A percentile compares a stretch with the other conserved stretches of the same genome.
These are phyloP conservation scores for Speoplatyrhinus poulsoni DNA, from an alignment of 2,113 vertebrate genomes.

Conservation along the genomic window DNA sequence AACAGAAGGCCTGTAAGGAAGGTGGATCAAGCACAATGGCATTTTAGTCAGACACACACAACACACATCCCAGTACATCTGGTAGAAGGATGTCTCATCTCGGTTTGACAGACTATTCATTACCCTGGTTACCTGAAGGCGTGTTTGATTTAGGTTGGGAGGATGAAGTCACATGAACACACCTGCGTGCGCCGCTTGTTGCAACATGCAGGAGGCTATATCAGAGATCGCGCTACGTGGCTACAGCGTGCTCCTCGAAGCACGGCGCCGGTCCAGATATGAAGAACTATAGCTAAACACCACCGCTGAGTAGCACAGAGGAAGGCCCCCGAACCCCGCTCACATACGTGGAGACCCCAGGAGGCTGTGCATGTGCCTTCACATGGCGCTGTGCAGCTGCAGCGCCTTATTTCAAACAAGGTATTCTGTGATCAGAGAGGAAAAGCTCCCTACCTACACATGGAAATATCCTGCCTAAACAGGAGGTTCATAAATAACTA, in stretches of 20 bases:
- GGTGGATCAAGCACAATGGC: slow-evolving; percentile 8
- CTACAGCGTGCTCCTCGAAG: background rate
- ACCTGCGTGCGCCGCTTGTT: slow-evolving; percentile 9
- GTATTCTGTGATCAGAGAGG: too few relatives aligned
- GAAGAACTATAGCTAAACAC: background rate
- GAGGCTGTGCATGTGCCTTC: too few relatives aligned
- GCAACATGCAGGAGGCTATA: background rate
- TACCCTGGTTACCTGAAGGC: slow-evolving; percentile 12
- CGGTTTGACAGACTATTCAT: background rate
- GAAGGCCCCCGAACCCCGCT: too few relatives aligned
- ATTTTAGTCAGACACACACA: slow-evolving; percentile 1
- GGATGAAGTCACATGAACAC: slow-evolving; percentile 30
- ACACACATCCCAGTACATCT: slow-evolving; percentile 35
- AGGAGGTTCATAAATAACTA: too few relatives aligned
- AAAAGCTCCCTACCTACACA: too few relatives aligned
- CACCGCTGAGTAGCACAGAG: background rate
- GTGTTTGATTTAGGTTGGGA: slow-evolving; percentile 26
- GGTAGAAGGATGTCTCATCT: slow-evolving; percentile 28
- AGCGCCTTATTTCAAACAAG: too few relatives aligned
- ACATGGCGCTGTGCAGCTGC: too few relatives aligned
- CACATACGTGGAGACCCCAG: too few relatives aligned
- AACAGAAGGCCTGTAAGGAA: slow-evolving; percentile 87
- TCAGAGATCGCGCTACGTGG: too few relatives aligned
- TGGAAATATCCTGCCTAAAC: too few relatives aligned
- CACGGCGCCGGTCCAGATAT: background rate